These are phyloP conservation scores for Phocoena phocoena DNA, from an alignment of 2,113 vertebrate genomes.

Conservation along the genomic window DNA sequence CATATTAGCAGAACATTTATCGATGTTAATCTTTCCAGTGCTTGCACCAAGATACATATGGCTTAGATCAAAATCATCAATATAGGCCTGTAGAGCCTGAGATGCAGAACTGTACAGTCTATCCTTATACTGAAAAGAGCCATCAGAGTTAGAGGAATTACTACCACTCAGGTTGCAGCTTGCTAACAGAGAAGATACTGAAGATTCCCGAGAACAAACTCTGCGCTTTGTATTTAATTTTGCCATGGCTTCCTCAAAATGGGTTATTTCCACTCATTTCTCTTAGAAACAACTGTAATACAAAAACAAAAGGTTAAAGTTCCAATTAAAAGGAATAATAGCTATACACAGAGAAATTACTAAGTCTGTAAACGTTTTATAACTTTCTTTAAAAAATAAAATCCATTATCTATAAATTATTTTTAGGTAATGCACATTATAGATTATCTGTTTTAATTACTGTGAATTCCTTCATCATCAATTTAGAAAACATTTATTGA, in stretches of 20 bases:
- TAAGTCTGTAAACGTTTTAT: not conserved
- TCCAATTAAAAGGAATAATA: not conserved
- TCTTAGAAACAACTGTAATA: constrained; percentile 57
- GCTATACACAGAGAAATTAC: not conserved
- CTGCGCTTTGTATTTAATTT: constrained; percentile 62
- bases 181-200: constrained; percentile 87
- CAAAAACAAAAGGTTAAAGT: constrained; percentile 30
- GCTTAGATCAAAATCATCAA: constrained; percentile 89
- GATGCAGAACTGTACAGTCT: constrained; percentile 90
- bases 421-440: not conserved
- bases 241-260: constrained; percentile 73
- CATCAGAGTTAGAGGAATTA: not conserved
- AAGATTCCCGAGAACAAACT: constrained; percentile 85
- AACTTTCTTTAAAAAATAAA: constrained; percentile 41
- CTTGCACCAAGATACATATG: constrained; percentile 20
- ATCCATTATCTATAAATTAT: not conserved
- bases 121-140: constrained; percentile 86
- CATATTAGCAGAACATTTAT: not conserved
- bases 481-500: constrained; percentile 47
- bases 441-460: constrained; percentile 5
- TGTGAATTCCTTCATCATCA: not conserved
- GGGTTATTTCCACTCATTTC: constrained; percentile 47
- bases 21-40: constrained; percentile 78
- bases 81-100: constrained; percentile 92
- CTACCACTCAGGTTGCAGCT: constrained; percentile 81